Percentiles rank a stretch among this genome's conserved stretches.
phyloP scores from a whole-genome alignment of 1,140 invertebrate genomes.

The Danaus melanippus region DNA sequence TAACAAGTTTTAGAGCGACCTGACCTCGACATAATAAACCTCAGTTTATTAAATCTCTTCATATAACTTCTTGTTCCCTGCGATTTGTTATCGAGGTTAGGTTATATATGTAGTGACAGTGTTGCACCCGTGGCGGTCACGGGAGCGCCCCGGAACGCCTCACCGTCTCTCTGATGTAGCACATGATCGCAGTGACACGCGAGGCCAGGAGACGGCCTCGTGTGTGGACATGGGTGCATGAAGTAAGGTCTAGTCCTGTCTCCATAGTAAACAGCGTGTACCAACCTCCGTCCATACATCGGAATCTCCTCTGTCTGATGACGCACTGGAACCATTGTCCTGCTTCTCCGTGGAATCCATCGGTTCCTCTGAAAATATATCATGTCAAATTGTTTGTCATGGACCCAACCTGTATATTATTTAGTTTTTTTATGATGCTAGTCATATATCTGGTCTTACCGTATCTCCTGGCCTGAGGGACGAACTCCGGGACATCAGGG shows the following conservation, averaged over 20 bases:
- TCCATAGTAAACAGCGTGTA: neutral
- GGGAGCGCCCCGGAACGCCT: slow-evolving; percentile 39
- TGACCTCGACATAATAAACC: too few species aligned
- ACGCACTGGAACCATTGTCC: too few species aligned
- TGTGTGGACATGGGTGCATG: slow-evolving; percentile 59
- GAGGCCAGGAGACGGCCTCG: slow-evolving; percentile 11
- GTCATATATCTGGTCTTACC: slow-evolving; percentile 19
- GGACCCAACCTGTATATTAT: too few species aligned
- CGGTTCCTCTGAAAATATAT: slow-evolving; percentile 19
- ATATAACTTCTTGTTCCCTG: too few species aligned
- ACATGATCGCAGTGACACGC: slow-evolving; percentile 49
- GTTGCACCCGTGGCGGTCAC: slow-evolving; percentile 46
- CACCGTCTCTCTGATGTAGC: slow-evolving; percentile 39
- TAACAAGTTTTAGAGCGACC: too few species aligned
- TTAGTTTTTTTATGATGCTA: too few species aligned
- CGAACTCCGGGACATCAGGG: slow-evolving; percentile 89
- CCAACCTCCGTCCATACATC: neutral
- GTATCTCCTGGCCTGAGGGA: slow-evolving; percentile 71
- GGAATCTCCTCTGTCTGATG: too few species aligned
- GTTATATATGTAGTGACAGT: slow-evolving; percentile 37
- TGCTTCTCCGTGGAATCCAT: neutral
- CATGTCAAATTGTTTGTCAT: too few species aligned
- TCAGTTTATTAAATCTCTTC: too few species aligned
- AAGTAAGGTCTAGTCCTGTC: too few species aligned
- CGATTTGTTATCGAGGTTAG: too few species aligned